These are phyloP conservation scores for Cetoscarus ocellatus DNA, from an alignment of 2,797 vertebrate genomes.

Conservation along the genomic window DNA sequence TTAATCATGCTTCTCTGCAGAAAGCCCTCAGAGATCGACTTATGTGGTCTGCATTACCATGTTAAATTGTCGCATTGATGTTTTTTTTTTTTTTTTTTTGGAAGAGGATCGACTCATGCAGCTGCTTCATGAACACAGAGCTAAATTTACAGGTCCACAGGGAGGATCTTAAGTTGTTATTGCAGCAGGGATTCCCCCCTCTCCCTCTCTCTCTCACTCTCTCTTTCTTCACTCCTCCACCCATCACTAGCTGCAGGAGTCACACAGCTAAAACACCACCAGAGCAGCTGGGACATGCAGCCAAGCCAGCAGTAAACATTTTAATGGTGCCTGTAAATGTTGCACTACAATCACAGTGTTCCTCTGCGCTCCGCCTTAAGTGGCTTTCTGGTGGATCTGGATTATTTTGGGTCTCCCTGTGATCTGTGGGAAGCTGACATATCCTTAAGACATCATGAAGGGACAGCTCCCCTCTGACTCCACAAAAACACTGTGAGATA, in stretches of 20 bases:
- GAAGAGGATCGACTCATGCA: background rate
- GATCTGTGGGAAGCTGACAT: slow-evolving; percentile 31
- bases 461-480: slow-evolving; percentile 32
- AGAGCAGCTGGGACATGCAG: slow-evolving; percentile 42
- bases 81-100: background rate
- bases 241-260: slow-evolving; percentile 36
- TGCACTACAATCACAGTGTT: slow-evolving; percentile 1
- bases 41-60: background rate
- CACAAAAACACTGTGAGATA: background rate
- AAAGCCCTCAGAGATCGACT: background rate
- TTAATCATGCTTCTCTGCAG: background rate
- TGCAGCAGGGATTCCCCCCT: slow-evolving; percentile 80
- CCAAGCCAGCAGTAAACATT: slow-evolving; percentile 24
- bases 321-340: slow-evolving; percentile 18
- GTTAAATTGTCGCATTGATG: slow-evolving; percentile 41
- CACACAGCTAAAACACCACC: slow-evolving; percentile 31
- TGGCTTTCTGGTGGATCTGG: slow-evolving; percentile 9
- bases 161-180: slow-evolving; percentile 74
- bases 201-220: background rate
- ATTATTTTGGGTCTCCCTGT: slow-evolving; percentile 13
- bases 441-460: slow-evolving; percentile 40
- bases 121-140: slow-evolving; percentile 28
- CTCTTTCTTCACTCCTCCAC: slow-evolving; percentile 20
- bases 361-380: slow-evolving; percentile 10
- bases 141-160: slow-evolving; percentile 43